These are phyloP conservation scores for Kryptolebias ocellatus DNA, from an alignment of 2,797 vertebrate genomes.

Conservation along the genomic window DNA sequence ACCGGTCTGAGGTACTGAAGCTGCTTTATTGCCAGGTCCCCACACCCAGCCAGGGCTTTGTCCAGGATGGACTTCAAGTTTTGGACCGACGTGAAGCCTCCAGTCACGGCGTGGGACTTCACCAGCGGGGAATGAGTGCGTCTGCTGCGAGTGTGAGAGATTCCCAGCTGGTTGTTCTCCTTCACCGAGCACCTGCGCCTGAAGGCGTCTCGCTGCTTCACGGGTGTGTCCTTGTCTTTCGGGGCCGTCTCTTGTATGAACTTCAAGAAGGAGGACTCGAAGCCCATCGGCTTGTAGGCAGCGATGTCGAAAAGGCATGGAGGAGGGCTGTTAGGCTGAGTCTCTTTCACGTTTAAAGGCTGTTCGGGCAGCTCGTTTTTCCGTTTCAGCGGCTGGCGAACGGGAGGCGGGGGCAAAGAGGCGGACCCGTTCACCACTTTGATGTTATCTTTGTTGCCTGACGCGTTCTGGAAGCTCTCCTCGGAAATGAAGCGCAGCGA, in stretches of 20 bases:
- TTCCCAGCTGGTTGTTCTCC: conserved; percentile 83
- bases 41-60: conserved; percentile 94
- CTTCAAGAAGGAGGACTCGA: conserved; percentile 95
- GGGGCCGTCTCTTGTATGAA: conserved; percentile 91
- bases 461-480: conserved; percentile 63
- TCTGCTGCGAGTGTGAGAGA: conserved; percentile 80
- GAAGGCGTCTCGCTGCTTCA: conserved; percentile 77
- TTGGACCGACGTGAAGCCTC: conserved; percentile 87
- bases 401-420: conserved; percentile 53
- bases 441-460: conserved; percentile 65
- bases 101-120: conserved; percentile 83
- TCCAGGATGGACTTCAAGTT: conserved; percentile 95
- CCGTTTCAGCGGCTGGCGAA: conserved; percentile 84
- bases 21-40: conserved; percentile 98
- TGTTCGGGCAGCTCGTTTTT: conserved; percentile 86
- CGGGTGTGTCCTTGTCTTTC: conserved; percentile 79
- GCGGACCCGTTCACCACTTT: conserved; percentile 71
- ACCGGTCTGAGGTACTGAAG: conserved; percentile 99
- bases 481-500: conserved; percentile 73
- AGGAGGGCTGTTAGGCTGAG: conserved; percentile 48
- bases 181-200: conserved; percentile 81
- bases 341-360: conserved; percentile 70
- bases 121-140: conserved; percentile 79
- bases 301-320: conserved; percentile 87
- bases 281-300: conserved; percentile 93